Base-by-base conservation (phyloP, 2,113 vertebrate genomes). In the Channa argus region DNA sequence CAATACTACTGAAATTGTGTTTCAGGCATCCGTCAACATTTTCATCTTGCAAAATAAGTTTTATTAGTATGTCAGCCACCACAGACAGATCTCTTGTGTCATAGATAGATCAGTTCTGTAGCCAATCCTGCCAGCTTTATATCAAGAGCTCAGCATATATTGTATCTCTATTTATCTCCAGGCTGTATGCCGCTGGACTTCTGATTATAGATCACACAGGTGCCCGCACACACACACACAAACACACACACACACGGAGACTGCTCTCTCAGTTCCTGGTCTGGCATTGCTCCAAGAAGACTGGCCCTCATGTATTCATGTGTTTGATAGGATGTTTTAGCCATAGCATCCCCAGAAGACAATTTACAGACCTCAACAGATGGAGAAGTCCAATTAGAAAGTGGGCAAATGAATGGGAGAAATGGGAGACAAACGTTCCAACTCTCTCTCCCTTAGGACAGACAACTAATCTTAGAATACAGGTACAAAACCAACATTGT, bases 341-440 rank as follows among this genome's bases (percentile, higher is more conserved):
- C 81, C 49, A 36, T 53, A 78, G 61, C 81, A 56, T 86, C 64
- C 88, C 88, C 83, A 68, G 34, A 87, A 88, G 89, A 82, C 77
- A 81, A 55, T 83, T 87, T 76, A 82, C 68, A 77, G 81, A 79
- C 86, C 89, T 79, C 83, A 87, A 85, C 90, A 91, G 92, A 91
- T 91, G 91, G 90, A 91, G 78, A 69, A 85, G 89, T 85, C 92
- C 91, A 93, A 91, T 93, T 93, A 93, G 88, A 86, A 86, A 82
- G 68, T 59, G 14, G 74, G 82, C 39, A 8, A 85, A 81, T 68
- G 59, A 90, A 86, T 67, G 69, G 71, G 62, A 76, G 65, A 82
- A 83, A 85, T 76, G 65, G 73, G 68, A 78, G 72, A 63, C 50
- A 70, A 83, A 69, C 14, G 36, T 82, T 87, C 74, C 63, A 55